phyloP scores from a whole-genome alignment of 2,888 invertebrate genomes.

The Eupithecia abbreviata region DNA sequence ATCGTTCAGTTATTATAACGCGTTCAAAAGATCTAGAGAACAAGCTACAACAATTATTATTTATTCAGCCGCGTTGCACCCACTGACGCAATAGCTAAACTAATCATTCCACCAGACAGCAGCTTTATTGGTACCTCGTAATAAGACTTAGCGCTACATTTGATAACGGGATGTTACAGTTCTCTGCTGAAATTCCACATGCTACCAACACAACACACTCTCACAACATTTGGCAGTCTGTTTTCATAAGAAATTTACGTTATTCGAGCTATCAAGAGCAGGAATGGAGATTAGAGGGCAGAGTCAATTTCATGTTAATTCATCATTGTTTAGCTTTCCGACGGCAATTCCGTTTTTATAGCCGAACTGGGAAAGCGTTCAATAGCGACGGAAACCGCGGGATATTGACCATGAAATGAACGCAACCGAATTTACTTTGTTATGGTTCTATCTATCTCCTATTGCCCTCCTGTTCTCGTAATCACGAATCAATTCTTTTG shows the following conservation, averaged over 20 bases:
- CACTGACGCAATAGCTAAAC: conserved; percentile 47
- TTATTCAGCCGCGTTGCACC: conserved; percentile 33
- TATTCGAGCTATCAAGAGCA: neutral
- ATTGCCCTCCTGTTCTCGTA: conserved; percentile 18
- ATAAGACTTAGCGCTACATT: conserved; percentile 32
- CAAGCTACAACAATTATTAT: conserved; percentile 35
- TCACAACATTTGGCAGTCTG: neutral
- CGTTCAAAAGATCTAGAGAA: conserved; percentile 34
- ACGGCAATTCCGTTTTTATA: conserved; percentile 29
- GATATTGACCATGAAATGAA: conserved; percentile 48
- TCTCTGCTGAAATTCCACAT: conserved; percentile 12
- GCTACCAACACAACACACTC: neutral
- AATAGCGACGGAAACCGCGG: conserved; percentile 30
- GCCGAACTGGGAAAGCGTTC: conserved; percentile 30
- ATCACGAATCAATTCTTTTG: conserved; percentile 3
- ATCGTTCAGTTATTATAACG: conserved; percentile 38
- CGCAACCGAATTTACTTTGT: conserved; percentile 39
- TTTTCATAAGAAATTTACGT: conserved; percentile 4
- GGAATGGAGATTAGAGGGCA: conserved; percentile 3
- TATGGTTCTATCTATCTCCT: conserved; percentile 18
- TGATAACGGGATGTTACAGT: neutral
- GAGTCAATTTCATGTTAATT: conserved; percentile 27
- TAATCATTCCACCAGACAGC: conserved; percentile 39
- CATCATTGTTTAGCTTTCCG: conserved; percentile 29
- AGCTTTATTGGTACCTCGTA: conserved; percentile 1